Percentiles rank a stretch among this genome's conserved stretches.
Conservation (phyloP, 2,888 invertebrate species). For the Diachrysia chrysitis region DNA sequence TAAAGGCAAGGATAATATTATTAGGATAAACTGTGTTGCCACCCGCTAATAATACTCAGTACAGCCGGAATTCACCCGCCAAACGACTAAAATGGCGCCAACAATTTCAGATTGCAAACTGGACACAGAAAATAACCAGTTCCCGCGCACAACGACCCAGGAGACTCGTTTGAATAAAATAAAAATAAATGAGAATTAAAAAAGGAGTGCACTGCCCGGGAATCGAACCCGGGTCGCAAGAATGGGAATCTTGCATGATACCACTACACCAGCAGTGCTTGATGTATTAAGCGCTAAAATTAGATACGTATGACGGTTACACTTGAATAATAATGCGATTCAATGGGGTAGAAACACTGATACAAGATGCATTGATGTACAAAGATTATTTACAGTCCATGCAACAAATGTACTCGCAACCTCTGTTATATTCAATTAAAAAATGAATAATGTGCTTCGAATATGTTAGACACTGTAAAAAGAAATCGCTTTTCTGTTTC, state of each 20-base stretch:
- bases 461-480: no score
- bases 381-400: background rate
- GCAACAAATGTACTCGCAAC: background rate
- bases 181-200: slow-evolving; percentile 29
- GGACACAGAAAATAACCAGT: slow-evolving; percentile 42
- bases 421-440: background rate
- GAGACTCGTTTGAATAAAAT: slow-evolving; percentile 23
- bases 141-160: background rate
- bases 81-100: slow-evolving; percentile 42
- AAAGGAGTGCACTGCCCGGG: slow-evolving; percentile 93
- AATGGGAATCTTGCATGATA: slow-evolving; percentile 99
- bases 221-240: slow-evolving; percentile 99
- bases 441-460: no score
- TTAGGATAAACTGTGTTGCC: slow-evolving; percentile 43
- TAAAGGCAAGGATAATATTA: slow-evolving; percentile 52
- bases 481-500: no score
- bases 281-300: accelerated
- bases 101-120: slow-evolving; percentile 45
- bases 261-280: slow-evolving; percentile 99
- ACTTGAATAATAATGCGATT: background rate
- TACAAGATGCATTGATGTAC: background rate
- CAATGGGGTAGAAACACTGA: background rate
- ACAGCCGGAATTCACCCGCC: slow-evolving; percentile 36
- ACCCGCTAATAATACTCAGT: slow-evolving; percentile 55
- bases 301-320: slow-evolving; percentile 7